Conservation (phyloP, 2,113 vertebrate species). For the Indicator maculatus region DNA sequence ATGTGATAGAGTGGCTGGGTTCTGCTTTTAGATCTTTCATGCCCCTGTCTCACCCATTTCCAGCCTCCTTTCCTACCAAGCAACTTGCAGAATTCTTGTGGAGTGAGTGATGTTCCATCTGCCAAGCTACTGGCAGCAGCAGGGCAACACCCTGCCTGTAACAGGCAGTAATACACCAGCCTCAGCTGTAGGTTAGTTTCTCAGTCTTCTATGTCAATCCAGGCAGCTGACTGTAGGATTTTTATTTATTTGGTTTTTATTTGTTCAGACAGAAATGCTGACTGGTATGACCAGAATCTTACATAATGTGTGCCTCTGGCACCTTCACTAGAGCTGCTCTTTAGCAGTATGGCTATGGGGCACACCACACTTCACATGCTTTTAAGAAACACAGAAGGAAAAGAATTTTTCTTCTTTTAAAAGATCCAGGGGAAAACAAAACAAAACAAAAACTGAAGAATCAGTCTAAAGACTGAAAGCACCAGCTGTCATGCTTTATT, state of each 20-base stretch:
- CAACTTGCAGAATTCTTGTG: background rate
- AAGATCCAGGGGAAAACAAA: background rate
- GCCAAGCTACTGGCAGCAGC: background rate
- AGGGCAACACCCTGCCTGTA: background rate
- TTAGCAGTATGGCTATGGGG: background rate
- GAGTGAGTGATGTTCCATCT: background rate
- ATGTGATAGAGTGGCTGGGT: background rate
- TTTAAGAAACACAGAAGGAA: background rate
- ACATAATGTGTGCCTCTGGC: accelerated
- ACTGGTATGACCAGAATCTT: background rate
- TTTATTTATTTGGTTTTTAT: background rate
- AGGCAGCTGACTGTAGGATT: background rate
- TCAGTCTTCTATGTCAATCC: background rate
- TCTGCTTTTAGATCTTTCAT: background rate
- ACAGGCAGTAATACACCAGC: background rate
- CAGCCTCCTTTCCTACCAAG: background rate
- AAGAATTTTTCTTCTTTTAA: background rate
- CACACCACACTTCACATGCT: background rate
- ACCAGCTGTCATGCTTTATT: background rate
- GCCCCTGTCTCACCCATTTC: accelerated
- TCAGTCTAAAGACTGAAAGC: background rate
- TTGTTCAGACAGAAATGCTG: background rate
- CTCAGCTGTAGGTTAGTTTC: accelerated
- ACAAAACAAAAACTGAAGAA: background rate
- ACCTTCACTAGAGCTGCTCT: background rate